Evolutionary conservation across 2,888 invertebrate genomes (phyloP), one percentile per base, ranked within the genome.

Genomic region (Bibio marci): DNA sequence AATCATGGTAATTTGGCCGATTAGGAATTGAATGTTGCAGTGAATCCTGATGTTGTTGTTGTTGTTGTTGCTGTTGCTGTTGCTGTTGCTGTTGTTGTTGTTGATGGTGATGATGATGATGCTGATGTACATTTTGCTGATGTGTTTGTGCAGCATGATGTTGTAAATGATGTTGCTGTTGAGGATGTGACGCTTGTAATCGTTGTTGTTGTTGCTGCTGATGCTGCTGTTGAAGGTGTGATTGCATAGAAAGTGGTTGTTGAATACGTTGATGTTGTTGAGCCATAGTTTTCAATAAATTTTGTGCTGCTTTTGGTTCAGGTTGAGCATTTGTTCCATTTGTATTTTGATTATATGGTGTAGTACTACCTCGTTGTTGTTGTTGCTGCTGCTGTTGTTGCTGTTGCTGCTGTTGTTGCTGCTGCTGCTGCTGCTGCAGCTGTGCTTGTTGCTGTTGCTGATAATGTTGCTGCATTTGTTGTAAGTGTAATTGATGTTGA

Each of bases 261-360:
- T 18, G 14, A 2, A 30, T 28, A 62, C 86, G 87, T 63, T 91
- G 91, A 25, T 37, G 30, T 62, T 92, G 92, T 59, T 92, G 92
- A 58, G 92, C 91, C 30, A 92, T 92, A 91, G 92, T 91, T 54
- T 92, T 91, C 58, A 92, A 92, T 38, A 94, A 66, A 1, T 91
- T 92, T 64, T 92, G 90, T 36, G 92, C 91, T 1, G 94, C 94
- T 18, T 91, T 85, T 43, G 83, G 68, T 58, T 86, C 85, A 50
- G 54, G 66, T 75, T 41, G 69, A 63, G 45, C 71, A 69, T 17
- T 69, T 61, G 43, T 66, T 51, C 38, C 59, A 48, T 39, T 39
- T 53, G 40, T 41, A 38, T 5, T 48, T 52, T 0, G 53, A 30
- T 39, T 39, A 30, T 30, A 39, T 22, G 14, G 30, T n/a, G 49